Percentiles rank a stretch among this genome's conserved stretches.
Conservation (phyloP, 1,140 invertebrate species). For the Macrotrachela quadricornifera region DNA sequence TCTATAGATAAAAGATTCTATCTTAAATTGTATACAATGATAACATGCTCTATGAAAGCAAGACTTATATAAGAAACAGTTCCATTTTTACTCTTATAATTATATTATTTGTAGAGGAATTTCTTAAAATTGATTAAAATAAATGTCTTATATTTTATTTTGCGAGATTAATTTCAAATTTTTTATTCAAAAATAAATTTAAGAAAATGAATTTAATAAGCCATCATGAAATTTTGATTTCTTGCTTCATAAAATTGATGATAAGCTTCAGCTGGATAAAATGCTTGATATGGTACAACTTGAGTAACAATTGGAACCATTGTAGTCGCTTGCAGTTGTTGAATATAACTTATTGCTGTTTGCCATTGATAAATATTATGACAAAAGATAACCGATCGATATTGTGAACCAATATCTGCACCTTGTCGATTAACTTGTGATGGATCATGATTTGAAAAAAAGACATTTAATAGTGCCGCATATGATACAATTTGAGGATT, state of each 20-base stretch:
- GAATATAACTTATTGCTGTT: slow-evolving; percentile 15
- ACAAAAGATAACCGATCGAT: slow-evolving; percentile 24
- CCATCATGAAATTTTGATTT: too few species aligned
- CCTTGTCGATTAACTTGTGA: slow-evolving; percentile 20
- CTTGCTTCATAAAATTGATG: slow-evolving; percentile 19
- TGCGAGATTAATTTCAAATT: too few species aligned
- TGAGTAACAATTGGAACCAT: slow-evolving; percentile 20
- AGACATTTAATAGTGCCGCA: slow-evolving; percentile 17
- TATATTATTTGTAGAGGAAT: too few species aligned
- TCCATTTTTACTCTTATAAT: too few species aligned
- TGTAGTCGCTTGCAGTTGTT: slow-evolving; percentile 14
- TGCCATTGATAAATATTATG: slow-evolving; percentile 16
- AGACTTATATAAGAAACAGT: too few species aligned
- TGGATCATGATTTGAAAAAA: slow-evolving; percentile 28
- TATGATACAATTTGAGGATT: slow-evolving; percentile 17
- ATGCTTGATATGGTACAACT: slow-evolving; percentile 15
- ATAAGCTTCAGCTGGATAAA: slow-evolving; percentile 29
- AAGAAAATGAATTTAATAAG: too few species aligned
- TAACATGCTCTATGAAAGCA: too few species aligned
- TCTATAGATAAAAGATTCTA: too few species aligned
- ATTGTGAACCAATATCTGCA: slow-evolving; percentile 23
- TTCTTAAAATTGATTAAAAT: too few species aligned
- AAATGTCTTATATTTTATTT: too few species aligned
- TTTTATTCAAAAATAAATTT: too few species aligned
- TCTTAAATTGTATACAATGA: too few species aligned